Percentiles rank a stretch among this genome's conserved stretches.
These are phyloP conservation scores for Ischnus inquisitorius DNA, from an alignment of 2,888 invertebrate species.

Conservation along the genomic window DNA sequence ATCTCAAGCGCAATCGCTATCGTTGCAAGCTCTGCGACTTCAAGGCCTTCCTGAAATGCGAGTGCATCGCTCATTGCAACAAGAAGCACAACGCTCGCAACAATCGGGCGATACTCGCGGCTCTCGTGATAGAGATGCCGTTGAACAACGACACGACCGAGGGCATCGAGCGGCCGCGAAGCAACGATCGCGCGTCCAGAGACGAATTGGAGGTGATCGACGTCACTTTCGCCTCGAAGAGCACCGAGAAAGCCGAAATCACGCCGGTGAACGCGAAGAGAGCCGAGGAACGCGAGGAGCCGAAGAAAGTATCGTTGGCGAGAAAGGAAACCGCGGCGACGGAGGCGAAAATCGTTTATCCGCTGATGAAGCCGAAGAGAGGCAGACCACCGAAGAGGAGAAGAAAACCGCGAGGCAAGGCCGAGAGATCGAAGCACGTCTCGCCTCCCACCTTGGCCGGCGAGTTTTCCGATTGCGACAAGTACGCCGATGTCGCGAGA, in stretches of 20 bases:
- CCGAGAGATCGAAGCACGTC: slow-evolving; percentile 32
- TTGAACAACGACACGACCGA: slow-evolving; percentile 8
- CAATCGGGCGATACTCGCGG: slow-evolving; percentile 72
- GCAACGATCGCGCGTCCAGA: neutral
- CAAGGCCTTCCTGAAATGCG: slow-evolving; percentile 89
- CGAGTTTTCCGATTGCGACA: slow-evolving; percentile 28
- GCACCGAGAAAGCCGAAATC: neutral
- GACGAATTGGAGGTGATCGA: slow-evolving; percentile 63
- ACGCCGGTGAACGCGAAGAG: slow-evolving; percentile 29
- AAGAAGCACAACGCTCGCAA: slow-evolving; percentile 88
- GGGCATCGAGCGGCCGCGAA: neutral
- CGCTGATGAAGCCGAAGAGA: slow-evolving; percentile 1
- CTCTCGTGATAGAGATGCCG: slow-evolving; percentile 74
- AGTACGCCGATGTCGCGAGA: slow-evolving; percentile 2
- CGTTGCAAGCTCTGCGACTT: slow-evolving; percentile 92
- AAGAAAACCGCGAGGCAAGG: neutral
- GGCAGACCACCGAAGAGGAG: slow-evolving; percentile 33
- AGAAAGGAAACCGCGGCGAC: neutral
- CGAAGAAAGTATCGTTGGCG: neutral
- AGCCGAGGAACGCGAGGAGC: slow-evolving; percentile 2
- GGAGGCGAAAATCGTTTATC: neutral
- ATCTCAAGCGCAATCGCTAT: slow-evolving; percentile 91
- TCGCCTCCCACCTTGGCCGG: slow-evolving; percentile 57
- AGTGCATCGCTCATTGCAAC: slow-evolving; percentile 89
- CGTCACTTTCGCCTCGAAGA: slow-evolving; percentile 39